A percentile compares a stretch with the other conserved stretches of the same genome.
phyloP scores from a whole-genome alignment of 2,113 vertebrate species.

The Leiothrix lutea region DNA sequence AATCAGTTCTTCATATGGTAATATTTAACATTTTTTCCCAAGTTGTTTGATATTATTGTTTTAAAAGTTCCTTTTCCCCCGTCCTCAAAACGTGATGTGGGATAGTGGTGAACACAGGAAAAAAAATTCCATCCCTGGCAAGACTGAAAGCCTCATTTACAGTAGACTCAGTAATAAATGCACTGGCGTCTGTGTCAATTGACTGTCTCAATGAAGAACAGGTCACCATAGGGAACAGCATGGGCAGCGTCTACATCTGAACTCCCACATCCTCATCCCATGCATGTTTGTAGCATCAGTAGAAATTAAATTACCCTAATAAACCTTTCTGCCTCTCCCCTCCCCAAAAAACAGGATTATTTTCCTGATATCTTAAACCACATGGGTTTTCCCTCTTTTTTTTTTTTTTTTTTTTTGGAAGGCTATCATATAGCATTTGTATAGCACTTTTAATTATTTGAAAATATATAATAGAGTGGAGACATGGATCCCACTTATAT shows the following conservation, averaged over 20 bases:
- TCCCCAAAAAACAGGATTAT: neutral
- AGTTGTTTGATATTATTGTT: conserved; percentile 82
- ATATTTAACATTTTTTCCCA: conserved; percentile 75
- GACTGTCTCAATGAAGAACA: conserved; percentile 73
- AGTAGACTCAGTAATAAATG: conserved; percentile 76
- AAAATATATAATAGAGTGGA: conserved; percentile 68
- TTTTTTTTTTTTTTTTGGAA: conserved; percentile 52
- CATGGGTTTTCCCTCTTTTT: conserved; percentile 25
- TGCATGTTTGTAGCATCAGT: conserved; percentile 25
- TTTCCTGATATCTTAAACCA: conserved; percentile 29
- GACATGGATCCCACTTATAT: conserved; percentile 60
- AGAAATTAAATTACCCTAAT: conserved; percentile 54
- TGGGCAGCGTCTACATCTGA: conserved; percentile 10
- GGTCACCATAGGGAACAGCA: conserved; percentile 48
- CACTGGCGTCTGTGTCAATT: conserved; percentile 74
- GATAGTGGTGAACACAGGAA: conserved; percentile 68
- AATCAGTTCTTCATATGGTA: conserved; percentile 81
- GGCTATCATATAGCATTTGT: conserved; percentile 44
- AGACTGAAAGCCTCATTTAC: conserved; percentile 67
- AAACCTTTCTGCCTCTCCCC: conserved; percentile 43
- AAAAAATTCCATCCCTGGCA: conserved; percentile 71
- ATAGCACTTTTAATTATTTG: conserved; percentile 64
- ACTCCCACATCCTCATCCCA: conserved; percentile 21
- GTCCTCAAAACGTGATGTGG: conserved; percentile 56
- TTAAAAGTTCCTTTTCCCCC: conserved; percentile 65